Conservation (phyloP, 2,113 vertebrate species). For the Aythya baeri region DNA sequence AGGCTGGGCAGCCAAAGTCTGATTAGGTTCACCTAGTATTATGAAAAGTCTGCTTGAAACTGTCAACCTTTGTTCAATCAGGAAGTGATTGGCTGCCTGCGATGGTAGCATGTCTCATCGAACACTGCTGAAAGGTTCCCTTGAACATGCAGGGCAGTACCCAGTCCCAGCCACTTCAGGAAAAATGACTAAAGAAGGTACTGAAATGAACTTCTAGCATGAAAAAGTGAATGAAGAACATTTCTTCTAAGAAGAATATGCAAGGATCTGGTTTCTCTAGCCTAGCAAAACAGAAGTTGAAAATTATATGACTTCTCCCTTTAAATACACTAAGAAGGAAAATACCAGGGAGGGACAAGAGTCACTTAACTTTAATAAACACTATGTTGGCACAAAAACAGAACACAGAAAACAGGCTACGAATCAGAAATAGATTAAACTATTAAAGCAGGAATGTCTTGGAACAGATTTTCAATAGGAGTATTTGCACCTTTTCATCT, state of each 20-base stretch:
- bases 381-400: background rate
- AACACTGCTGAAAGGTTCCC: background rate
- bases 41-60: background rate
- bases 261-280: background rate
- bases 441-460: background rate
- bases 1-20: background rate
- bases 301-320: background rate
- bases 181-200: background rate
- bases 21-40: background rate
- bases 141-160: rapidly evolving
- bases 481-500: background rate
- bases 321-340: background rate
- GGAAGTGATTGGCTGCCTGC: background rate
- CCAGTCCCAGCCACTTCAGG: background rate
- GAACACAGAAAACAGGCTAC: background rate
- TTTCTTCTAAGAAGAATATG: background rate
- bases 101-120: background rate
- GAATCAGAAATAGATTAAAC: background rate
- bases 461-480: background rate
- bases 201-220: background rate
- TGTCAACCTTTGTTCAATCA: background rate
- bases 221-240: background rate
- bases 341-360: background rate
- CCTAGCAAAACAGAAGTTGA: background rate
- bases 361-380: background rate